Base-by-base conservation (phyloP, 2,113 vertebrate species). In the Brachyistius frenatus region DNA sequence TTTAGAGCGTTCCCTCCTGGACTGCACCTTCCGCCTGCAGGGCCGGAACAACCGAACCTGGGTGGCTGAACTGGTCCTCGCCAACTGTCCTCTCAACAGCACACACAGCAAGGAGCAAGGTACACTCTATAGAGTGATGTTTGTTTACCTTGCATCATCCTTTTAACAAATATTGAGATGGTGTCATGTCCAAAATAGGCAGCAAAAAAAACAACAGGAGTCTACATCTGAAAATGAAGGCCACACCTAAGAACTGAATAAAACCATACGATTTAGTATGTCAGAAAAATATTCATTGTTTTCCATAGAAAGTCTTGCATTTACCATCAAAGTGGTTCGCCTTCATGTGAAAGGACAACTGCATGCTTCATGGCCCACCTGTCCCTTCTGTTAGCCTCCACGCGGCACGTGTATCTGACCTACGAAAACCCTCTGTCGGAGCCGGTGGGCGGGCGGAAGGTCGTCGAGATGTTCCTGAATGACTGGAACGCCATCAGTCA, bases 401-500 rank as follows among this genome's bases (percentile, higher is more conserved):
- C 96, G 0, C 95, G 97, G 32, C 97, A 99, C 0, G 97, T 99
- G 70, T 99, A 99, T 85, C 92, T 99, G 89, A 99, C 97, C 0
- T 99, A 99, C 74, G 98, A 99, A 93, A 99, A 97, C 89, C 96
- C 97, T 11, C 91, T 99, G 37, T 98, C 97, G 9, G 98, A 99
- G 91, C 97, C 98, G 0, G 98, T 99, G 86, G 98, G 97, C 35
- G 97, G 98, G 44, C 95, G 96, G 66, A 99, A 99, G 92, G 97
- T 99, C 53, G 97, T 99, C 15, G 98, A 99, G 93, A 98, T 98
- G 96, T 99, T 99, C 83, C 97, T 99, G 1, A 99, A 98, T 44
- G 98, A 99, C 90, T 99, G 97, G 98, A 98, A 93, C 68, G 97
- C 97, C 70, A 97, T 99, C 36, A 97, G 97, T 83, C 95, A 96